These are phyloP conservation scores for Chromis chromis DNA, from an alignment of 2,797 vertebrate species.

Conservation along the genomic window DNA sequence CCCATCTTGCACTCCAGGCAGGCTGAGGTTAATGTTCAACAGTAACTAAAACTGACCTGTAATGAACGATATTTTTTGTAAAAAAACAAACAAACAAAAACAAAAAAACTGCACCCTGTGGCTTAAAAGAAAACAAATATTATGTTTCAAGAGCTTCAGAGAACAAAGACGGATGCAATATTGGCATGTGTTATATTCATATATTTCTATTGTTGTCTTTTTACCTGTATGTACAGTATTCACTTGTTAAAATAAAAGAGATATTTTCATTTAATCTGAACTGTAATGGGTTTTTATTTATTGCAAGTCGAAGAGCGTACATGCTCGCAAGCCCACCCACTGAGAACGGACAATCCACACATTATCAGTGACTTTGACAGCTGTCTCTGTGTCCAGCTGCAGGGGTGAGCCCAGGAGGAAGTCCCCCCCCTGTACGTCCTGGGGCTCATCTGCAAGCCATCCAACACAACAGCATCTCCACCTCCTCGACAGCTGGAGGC, in stretches of 20 bases:
- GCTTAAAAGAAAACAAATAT: constrained; percentile 51
- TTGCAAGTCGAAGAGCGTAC: neutral
- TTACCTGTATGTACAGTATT: constrained; percentile 79
- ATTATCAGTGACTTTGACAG: constrained; percentile 68
- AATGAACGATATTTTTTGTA: constrained; percentile 20
- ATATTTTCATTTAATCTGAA: constrained; percentile 77
- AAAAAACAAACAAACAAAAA: neutral
- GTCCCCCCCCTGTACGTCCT: constrained; percentile 88
- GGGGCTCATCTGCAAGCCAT: constrained; percentile 91
- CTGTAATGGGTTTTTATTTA: constrained; percentile 60
- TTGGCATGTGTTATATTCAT: constrained; percentile 61
- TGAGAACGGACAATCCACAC: constrained; percentile 26
- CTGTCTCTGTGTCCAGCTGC: constrained; percentile 88
- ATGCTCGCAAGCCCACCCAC: neutral
- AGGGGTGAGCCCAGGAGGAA: constrained; percentile 91
- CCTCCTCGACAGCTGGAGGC: constrained; percentile 88
- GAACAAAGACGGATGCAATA: constrained; percentile 65
- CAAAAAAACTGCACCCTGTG: constrained; percentile 59
- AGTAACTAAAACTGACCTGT: constrained; percentile 41
- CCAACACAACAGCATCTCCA: constrained; percentile 97
- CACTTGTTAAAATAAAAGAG: constrained; percentile 78
- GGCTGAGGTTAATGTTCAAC: constrained; percentile 38
- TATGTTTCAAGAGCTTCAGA: constrained; percentile 52
- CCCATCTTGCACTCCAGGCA: constrained; percentile 62
- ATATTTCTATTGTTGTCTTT: constrained; percentile 79